Base-by-base conservation (phyloP, 2,797 vertebrate genomes). In the Potorous gilbertii region DNA sequence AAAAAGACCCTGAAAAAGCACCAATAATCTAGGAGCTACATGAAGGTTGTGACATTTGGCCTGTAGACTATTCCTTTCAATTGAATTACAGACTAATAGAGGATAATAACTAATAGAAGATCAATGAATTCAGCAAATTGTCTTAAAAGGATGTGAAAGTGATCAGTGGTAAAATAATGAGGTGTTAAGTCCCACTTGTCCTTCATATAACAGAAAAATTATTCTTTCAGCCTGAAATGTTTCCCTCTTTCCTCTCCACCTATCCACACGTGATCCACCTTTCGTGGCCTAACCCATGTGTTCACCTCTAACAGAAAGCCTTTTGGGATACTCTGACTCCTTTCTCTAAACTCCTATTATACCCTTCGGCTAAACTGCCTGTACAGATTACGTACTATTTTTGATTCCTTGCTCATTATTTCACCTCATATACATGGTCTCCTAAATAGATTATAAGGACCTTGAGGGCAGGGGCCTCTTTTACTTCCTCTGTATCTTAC, bases 1-100 rank as follows among this genome's bases (percentile, higher is more conserved):
- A 40, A 16, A 4, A 28, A 50, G n/a, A 24, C 34, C 50, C 66
- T 56, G 74, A 12, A 54, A 55, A 29, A 52, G 31, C 6, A 1
- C 1, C 0, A 5, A 1, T 2, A 46, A 89, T 5, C 5, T 11
- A 56, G 81, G 31, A 28, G 74, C 28, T 3, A 24, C 0, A 9
- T n/a, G 40, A 27, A 0, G 0, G 31, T 28, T 55, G 6, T 81
- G 46, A 81, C 0, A 4, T 24, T 52, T 50, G 50, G 46, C 10
- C 29, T 11, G 3, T 50, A 54, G 21, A 3, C 0, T 8, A 2
- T 56, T 34, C 34, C n/a, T 29, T 16, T 12, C 24, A 81, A n/a
- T 28, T 54, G 24, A 56, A 56, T 21, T 54, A 16, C 66, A 54
- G 12, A 24, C 46, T 55, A 13, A 18, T 28, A 18, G 2, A 8